Percentiles rank a stretch among this genome's conserved stretches.
Conservation (phyloP, 37 sponge, comb jelly and placozoan species). For the Theonella swinhoei region DNA sequence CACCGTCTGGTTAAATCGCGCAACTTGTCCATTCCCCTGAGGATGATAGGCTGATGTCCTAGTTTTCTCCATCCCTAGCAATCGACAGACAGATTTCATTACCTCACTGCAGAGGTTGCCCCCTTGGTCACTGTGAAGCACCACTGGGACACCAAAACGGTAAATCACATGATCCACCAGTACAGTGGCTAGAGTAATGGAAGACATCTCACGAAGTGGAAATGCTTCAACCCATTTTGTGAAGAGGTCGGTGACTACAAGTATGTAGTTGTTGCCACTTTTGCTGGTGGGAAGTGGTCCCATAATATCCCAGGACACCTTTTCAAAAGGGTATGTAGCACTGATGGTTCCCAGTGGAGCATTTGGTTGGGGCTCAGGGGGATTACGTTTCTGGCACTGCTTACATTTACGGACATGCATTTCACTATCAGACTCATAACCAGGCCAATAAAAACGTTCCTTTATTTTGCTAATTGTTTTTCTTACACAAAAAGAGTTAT, state of each 20-base stretch:
- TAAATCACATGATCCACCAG: not conserved
- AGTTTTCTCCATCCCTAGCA: not conserved
- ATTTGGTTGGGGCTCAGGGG: not conserved
- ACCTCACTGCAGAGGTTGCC: not conserved
- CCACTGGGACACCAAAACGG: not conserved
- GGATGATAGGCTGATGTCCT: not conserved
- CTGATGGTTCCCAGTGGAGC: not conserved
- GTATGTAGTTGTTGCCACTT: not conserved
- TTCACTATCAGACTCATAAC: not conserved
- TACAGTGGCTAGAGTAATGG: not conserved
- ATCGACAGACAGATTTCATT: not conserved
- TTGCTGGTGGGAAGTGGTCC: not conserved
- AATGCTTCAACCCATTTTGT: not conserved
- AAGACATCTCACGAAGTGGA: not conserved
- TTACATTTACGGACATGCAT: not conserved
- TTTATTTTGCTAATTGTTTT: not conserved
- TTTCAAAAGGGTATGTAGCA: not conserved
- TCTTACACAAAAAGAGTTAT: not conserved
- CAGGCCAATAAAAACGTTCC: not conserved
- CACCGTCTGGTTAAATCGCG: not conserved
- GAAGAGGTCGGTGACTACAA: not conserved
- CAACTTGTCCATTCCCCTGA: not conserved
- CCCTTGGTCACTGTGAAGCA: not conserved
- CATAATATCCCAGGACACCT: not conserved
- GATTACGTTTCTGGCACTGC: not conserved